phyloP scores from a whole-genome alignment of 2,888 invertebrate genomes.

The Emmelina monodactyla region DNA sequence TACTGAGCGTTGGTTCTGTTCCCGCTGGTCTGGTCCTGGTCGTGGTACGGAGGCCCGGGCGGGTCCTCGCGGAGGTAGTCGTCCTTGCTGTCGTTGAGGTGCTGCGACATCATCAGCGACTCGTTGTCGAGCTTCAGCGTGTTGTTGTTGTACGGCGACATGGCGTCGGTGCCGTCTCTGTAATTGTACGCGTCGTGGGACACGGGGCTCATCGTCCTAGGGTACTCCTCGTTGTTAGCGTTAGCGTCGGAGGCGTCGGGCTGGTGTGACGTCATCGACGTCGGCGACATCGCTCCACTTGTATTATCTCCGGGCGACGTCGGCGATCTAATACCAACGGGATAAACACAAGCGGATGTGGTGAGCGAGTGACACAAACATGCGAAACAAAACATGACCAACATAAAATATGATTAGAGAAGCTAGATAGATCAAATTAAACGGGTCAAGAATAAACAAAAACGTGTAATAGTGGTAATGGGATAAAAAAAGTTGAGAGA shows the following conservation, averaged over 20 bases:
- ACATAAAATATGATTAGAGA: conserved; percentile 41
- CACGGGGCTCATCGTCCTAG: conserved; percentile 44
- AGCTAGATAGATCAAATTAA: conserved; percentile 22
- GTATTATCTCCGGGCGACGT: conserved; percentile 40
- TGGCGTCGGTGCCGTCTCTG: conserved; percentile 30
- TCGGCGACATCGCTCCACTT: conserved; percentile 55
- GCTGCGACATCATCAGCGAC: conserved; percentile 50
- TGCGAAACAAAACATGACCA: conserved; percentile 51
- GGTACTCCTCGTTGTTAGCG: conserved; percentile 42
- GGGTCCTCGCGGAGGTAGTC: conserved; percentile 44
- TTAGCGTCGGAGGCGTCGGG: conserved; percentile 36
- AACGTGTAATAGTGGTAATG: conserved; percentile 18
- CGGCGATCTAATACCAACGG: conserved; percentile 51
- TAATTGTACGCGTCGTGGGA: conserved; percentile 71
- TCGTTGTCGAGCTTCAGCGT: conserved; percentile 57
- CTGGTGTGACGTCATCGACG: conserved; percentile 37
- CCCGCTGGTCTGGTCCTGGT: conserved; percentile 37
- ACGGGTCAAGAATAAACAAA: conserved; percentile 26
- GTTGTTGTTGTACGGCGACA: conserved; percentile 52
- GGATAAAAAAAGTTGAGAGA: conserved; percentile 27
- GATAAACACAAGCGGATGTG: conserved; percentile 58
- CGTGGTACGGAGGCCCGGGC: conserved; percentile 40
- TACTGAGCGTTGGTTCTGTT: conserved; percentile 51
- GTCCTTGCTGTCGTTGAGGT: conserved; percentile 45
- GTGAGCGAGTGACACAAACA: conserved; percentile 62